Evolutionary conservation across 1,140 invertebrate genomes (phyloP), one percentile per base, ranked within the genome.

Genomic region (Aphidius gifuensis): DNA sequence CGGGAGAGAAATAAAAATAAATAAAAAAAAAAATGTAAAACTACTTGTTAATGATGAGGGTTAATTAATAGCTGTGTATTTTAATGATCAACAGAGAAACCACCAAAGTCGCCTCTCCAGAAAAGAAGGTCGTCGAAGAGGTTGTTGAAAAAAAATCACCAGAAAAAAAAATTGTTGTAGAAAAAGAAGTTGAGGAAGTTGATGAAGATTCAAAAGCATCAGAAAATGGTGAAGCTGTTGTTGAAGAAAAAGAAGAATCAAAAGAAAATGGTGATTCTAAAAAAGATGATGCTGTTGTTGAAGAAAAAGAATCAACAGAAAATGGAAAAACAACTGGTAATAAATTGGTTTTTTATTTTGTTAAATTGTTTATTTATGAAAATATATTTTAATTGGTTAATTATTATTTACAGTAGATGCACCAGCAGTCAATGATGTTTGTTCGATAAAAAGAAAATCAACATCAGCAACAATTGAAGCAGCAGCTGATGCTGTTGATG

Each of bases 381-480:
- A 5, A 6, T 51, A 50, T 53, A 23, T 4, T 47, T n/a, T 38
- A 7, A 45, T 61, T 9, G 42, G 54, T 50, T 32, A 61, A 43
- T 50, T 23, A 60, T 54, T 56, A 47, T 51, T n/a, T 46, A 8
- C 50, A 67, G 60, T 65, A 80, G 75, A 77, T 70, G 72, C 70
- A 64, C 69, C 74, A 51, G 67, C 70, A 38, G 66, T 65, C 11
- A 82, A 82, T 47, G 73, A 83, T 48, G 73, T 68, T 47, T 82
- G 81, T 64, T 78, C 82, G 67, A 84, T 88, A 76, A 90, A 90
- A 76, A 88, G 88, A 82, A 90, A 90, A 85, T 89, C 88, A 43
- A 83, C 83, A 32, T 32, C 23, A 32, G 76, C 78, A 11, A 82
- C 79, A 8, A 71, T 55, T 8, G 87, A 86, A 61, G 82, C 83